Percentiles rank a stretch among this genome's conserved stretches.
These are phyloP conservation scores for Thymelicus lineola DNA, from an alignment of 2,888 invertebrate genomes.

Conservation along the genomic window DNA sequence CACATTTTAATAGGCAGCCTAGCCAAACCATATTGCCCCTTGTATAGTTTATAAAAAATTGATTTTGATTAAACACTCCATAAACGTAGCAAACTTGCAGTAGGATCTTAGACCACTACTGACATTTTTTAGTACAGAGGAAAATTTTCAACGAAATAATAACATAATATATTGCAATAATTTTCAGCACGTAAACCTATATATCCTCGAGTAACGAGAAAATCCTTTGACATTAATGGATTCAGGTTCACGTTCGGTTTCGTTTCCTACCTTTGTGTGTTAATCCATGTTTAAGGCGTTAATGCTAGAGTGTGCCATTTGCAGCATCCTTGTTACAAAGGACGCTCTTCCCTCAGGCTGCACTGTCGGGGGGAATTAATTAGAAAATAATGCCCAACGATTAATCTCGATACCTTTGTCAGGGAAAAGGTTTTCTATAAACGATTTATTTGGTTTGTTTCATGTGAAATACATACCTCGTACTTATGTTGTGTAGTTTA, in stretches of 20 bases:
- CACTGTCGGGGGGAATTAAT: slow-evolving; percentile 76
- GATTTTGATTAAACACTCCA: too few relatives aligned
- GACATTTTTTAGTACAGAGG: too few relatives aligned
- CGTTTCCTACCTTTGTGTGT: slow-evolving; percentile 39
- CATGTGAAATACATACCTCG: too few relatives aligned
- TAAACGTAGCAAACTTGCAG: too few relatives aligned
- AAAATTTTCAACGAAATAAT: not conserved
- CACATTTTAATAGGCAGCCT: too few relatives aligned
- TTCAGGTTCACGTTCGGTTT: slow-evolving; percentile 35
- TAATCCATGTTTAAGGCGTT: slow-evolving; percentile 65
- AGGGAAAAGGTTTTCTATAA: not conserved
- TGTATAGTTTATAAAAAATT: too few relatives aligned
- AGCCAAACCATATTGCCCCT: too few relatives aligned
- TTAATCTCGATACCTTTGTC: slow-evolving; percentile 70
- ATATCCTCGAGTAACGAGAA: slow-evolving; percentile 1
- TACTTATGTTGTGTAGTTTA: not conserved
- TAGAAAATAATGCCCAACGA: slow-evolving; percentile 82
- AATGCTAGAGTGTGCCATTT: slow-evolving; percentile 75
- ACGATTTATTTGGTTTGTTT: not conserved
- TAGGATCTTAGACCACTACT: too few relatives aligned
- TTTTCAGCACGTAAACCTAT: not conserved
- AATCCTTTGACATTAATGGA: slow-evolving; percentile 32
- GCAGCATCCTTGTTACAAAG: slow-evolving; percentile 41
- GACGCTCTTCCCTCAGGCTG: slow-evolving; percentile 63
- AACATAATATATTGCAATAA: not conserved